A percentile compares a stretch with the other conserved stretches of the same genome.
Evolutionary conservation across 2,888 invertebrate genomes (phyloP).

Genomic region (Odontocerum albicorne): DNA sequence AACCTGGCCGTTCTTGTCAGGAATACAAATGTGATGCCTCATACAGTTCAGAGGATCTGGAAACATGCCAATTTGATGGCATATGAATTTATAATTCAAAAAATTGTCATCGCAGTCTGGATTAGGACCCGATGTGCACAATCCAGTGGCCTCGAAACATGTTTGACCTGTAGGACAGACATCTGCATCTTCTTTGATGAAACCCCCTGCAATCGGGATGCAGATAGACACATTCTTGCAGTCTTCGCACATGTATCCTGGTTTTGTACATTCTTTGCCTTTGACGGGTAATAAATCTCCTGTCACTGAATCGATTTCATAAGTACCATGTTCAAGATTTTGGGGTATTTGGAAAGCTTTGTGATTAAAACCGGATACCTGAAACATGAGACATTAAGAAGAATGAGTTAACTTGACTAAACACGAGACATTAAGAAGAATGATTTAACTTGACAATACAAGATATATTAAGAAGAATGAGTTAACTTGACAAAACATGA

Average conservation of each 20-base stretch:
- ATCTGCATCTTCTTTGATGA: background rate
- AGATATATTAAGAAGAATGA: too few relatives aligned
- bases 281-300: background rate
- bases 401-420: too few relatives aligned
- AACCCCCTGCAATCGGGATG: background rate
- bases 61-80: slow-evolving; percentile 21
- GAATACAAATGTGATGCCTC: slow-evolving; percentile 25
- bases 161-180: slow-evolving; percentile 11
- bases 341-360: too few relatives aligned
- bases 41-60: slow-evolving; percentile 24
- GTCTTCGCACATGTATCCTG: slow-evolving; percentile 15
- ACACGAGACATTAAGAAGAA: too few relatives aligned
- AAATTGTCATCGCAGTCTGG: slow-evolving; percentile 12
- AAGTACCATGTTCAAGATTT: too few relatives aligned
- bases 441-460: too few relatives aligned
- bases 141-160: slow-evolving; percentile 8
- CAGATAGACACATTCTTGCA: slow-evolving; percentile 10
- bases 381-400: background rate
- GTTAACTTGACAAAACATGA: too few relatives aligned
- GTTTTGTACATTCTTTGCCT: slow-evolving; percentile 1
- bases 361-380: background rate
- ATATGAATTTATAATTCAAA: slow-evolving; percentile 12
- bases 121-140: slow-evolving; percentile 18
- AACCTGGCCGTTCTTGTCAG: background rate
- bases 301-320: background rate